These are phyloP conservation scores for Synanthedon tipuliformis DNA, from an alignment of 2,888 invertebrate species.

Conservation along the genomic window DNA sequence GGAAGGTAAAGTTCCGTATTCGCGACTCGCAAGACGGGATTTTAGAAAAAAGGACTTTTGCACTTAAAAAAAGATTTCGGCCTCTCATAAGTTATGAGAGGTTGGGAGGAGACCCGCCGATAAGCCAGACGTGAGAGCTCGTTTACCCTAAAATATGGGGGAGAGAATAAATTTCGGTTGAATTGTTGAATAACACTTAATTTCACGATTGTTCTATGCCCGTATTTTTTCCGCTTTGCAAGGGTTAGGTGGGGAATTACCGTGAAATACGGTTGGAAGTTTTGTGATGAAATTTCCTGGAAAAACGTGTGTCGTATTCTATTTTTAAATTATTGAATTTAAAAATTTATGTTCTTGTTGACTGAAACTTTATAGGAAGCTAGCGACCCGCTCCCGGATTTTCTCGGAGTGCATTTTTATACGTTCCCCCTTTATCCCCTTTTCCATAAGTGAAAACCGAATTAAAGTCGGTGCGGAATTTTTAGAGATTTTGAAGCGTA, in stretches of 20 bases:
- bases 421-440: no score
- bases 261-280: background rate
- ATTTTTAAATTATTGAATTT: no score
- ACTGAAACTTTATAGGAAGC: no score
- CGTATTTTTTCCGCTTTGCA: background rate
- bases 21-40: background rate
- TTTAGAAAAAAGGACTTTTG: background rate
- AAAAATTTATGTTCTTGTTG: no score
- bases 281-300: no score
- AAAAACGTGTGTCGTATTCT: no score
- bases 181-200: constrained; percentile 3
- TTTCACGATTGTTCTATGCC: constrained; percentile 6
- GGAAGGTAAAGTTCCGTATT: background rate
- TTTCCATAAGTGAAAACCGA: no score
- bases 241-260: background rate
- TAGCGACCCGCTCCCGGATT: no score
- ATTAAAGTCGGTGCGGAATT: no score
- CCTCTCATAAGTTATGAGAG: constrained; percentile 16
- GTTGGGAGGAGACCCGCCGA: constrained; percentile 11
- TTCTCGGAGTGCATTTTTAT: no score
- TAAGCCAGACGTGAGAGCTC: constrained; percentile 12
- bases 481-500: no score
- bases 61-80: constrained; percentile 13
- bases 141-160: constrained; percentile 12
- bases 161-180: constrained; percentile 9